Evolutionary conservation across 2,888 invertebrate species (phyloP).

Genomic region (Galeruca laticollis): DNA sequence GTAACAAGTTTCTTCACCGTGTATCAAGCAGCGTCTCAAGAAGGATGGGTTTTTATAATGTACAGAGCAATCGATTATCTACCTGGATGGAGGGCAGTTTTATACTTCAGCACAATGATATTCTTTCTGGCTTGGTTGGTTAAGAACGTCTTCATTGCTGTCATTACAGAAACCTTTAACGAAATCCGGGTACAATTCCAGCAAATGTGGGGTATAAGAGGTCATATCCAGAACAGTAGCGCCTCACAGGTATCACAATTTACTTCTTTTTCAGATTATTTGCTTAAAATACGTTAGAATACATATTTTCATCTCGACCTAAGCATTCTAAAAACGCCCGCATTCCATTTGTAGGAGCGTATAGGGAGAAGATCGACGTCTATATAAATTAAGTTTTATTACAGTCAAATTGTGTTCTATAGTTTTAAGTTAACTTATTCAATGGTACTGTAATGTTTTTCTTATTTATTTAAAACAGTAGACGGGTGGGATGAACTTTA

Average conservation of each 20-base stretch:
- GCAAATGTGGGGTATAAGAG: constrained; percentile 99
- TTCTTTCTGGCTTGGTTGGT: constrained; percentile 99
- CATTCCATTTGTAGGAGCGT: no score
- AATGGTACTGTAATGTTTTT: no score
- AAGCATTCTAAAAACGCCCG: no score
- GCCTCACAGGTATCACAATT: constrained; percentile 86
- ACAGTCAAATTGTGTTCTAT: no score
- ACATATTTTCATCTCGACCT: no score
- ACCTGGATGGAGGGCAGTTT: constrained; percentile 95
- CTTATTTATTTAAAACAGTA: no score
- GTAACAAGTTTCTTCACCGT: constrained; percentile 99
- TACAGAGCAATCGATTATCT: constrained; percentile 98
- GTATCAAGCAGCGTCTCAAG: constrained; percentile 99
- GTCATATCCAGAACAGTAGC: constrained; percentile 90
- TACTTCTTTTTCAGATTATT: no score
- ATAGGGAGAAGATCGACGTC: no score
- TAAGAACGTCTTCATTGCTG: constrained; percentile 99
- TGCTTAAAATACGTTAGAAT: no score
- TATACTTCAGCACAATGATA: constrained; percentile 98
- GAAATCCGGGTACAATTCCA: constrained; percentile 99
- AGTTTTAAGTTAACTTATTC: no score
- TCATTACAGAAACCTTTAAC: constrained; percentile 97
- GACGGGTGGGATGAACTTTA: no score
- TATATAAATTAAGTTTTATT: no score
- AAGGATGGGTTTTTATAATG: constrained; percentile 99